Evolutionary conservation across 1,140 invertebrate species (phyloP).

Genomic region (Drosophila ohnishii): DNA sequence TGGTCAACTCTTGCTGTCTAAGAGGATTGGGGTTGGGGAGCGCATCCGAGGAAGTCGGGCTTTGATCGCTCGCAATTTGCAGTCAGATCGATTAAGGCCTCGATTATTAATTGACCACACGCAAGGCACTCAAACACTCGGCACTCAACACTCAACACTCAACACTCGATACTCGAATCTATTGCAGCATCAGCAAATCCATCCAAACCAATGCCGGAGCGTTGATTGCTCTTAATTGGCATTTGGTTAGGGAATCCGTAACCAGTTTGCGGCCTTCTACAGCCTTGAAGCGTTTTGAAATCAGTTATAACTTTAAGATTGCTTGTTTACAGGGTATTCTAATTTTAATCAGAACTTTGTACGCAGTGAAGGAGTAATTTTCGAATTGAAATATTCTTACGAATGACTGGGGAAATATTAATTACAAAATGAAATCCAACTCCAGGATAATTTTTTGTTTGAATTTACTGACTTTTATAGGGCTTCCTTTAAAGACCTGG

Average conservation of each 20-base stretch:
- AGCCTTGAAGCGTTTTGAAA: background rate
- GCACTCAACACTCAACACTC: background rate
- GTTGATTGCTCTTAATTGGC: slow-evolving; percentile 45
- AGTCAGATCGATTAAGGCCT: slow-evolving; percentile 25
- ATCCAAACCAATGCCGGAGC: slow-evolving; percentile 23
- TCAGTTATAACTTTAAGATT: background rate
- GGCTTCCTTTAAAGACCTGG: slow-evolving; percentile 12
- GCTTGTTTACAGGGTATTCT: too few species aligned
- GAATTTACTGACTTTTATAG: background rate
- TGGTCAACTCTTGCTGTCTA: background rate
- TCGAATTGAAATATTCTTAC: too few species aligned
- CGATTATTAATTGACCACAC: slow-evolving; percentile 37
- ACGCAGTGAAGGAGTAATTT: too few species aligned
- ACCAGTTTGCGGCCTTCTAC: slow-evolving; percentile 24
- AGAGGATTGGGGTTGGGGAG: background rate
- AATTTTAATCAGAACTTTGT: too few species aligned
- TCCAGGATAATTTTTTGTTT: background rate
- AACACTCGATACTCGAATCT: slow-evolving; percentile 4
- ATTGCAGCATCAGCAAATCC: slow-evolving; percentile 14
- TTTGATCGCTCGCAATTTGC: slow-evolving; percentile 5
- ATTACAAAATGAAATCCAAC: background rate
- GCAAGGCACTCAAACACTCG: slow-evolving; percentile 11
- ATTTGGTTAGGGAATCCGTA: slow-evolving; percentile 22
- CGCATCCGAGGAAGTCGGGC: slow-evolving; percentile 10
- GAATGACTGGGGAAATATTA: too few species aligned